phyloP scores from a whole-genome alignment of 2,113 vertebrate species.

The Acanthochromis polyacanthus region DNA sequence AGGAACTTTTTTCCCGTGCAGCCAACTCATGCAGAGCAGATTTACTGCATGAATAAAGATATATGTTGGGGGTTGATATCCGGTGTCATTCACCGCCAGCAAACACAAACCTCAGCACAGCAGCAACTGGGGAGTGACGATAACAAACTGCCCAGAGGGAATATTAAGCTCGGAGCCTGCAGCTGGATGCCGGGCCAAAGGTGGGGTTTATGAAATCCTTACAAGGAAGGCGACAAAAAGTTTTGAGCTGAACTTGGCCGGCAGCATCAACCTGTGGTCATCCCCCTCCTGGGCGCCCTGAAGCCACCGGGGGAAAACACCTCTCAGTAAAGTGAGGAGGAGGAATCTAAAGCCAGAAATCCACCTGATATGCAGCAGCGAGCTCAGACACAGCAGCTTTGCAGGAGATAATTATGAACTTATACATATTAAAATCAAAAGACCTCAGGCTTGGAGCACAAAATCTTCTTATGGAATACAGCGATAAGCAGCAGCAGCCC shows the following conservation, averaged over 20 bases:
- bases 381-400: constrained; percentile 25
- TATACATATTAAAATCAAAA: constrained; percentile 41
- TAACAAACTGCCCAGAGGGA: constrained; percentile 45
- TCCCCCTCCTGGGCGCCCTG: constrained; percentile 3
- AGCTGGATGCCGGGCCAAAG: constrained; percentile 44
- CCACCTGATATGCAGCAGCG: constrained; percentile 39
- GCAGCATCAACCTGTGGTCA: constrained; percentile 12
- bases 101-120: constrained; percentile 27
- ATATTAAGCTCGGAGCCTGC: constrained; percentile 33
- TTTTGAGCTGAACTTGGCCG: constrained; percentile 1
- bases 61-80: constrained; percentile 23
- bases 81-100: constrained; percentile 22
- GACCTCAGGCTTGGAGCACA: constrained; percentile 11
- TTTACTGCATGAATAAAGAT: constrained; percentile 20
- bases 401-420: constrained; percentile 43
- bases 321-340: not conserved
- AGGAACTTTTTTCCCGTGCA: constrained; percentile 10
- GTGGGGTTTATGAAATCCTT: constrained; percentile 33
- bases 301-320: constrained; percentile 1
- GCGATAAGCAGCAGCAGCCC: constrained; percentile 35
- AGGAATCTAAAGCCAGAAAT: constrained; percentile 24
- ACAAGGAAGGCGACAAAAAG: constrained; percentile 12
- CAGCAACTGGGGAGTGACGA: constrained; percentile 39
- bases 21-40: not conserved
- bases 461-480: not conserved